Evolutionary conservation across 1,140 invertebrate species (phyloP).

Genomic region (Manduca sexta): DNA sequence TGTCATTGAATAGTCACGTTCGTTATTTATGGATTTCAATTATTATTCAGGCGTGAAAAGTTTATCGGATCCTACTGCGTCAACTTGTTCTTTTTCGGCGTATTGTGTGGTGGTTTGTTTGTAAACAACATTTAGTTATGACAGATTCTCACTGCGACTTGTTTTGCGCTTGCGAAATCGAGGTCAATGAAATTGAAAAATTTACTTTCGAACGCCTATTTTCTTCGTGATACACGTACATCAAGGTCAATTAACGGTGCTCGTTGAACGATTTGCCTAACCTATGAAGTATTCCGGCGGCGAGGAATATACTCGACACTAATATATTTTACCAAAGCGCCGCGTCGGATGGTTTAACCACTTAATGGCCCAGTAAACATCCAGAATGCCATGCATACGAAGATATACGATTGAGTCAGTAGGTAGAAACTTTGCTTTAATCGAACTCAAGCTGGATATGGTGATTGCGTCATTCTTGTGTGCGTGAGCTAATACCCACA

Average conservation of each 20-base stretch:
- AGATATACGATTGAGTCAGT: slow-evolving; percentile 9
- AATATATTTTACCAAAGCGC: neutral
- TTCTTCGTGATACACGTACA: slow-evolving; percentile 11
- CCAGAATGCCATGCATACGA: slow-evolving; percentile 5
- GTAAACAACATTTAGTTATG: slow-evolving; percentile 26
- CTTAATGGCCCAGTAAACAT: neutral
- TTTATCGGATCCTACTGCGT: too few species aligned
- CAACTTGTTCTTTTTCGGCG: slow-evolving; percentile 1
- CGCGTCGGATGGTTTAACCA: neutral
- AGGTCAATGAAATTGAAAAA: slow-evolving; percentile 40
- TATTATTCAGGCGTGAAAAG: too few species aligned
- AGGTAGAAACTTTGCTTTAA: slow-evolving; percentile 5
- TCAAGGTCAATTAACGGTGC: slow-evolving; percentile 8
- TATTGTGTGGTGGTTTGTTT: slow-evolving; percentile 19
- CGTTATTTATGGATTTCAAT: too few species aligned
- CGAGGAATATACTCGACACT: neutral
- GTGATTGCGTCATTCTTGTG: slow-evolving; percentile 29
- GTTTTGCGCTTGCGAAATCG: slow-evolving; percentile 24
- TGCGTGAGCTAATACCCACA: slow-evolving; percentile 19
- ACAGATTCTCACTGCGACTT: slow-evolving; percentile 1
- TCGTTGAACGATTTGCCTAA: neutral
- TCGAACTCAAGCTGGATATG: slow-evolving; percentile 15
- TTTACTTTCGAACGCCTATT: slow-evolving; percentile 24
- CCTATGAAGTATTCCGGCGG: neutral
- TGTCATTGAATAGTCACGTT: too few species aligned